Base-by-base conservation (phyloP, 2,113 vertebrate genomes). In the Prolemur simus region DNA sequence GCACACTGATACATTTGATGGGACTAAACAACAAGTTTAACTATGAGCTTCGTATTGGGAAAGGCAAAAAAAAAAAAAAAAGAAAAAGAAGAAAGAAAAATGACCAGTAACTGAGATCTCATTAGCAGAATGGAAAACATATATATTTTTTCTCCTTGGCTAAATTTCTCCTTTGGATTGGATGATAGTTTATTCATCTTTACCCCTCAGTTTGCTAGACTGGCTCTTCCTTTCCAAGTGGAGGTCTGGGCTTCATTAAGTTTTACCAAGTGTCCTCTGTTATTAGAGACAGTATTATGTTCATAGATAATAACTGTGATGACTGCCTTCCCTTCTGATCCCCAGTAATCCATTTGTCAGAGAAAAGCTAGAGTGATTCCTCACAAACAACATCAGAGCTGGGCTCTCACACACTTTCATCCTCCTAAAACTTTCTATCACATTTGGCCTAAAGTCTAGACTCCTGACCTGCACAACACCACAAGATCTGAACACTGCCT, bases 31-130 rank as follows among this genome's bases (percentile, higher is more conserved):
- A 25, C 56, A 88, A 91, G 20, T 76, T 54, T 69, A 80, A 93
- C n/a, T 78, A n/a, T n/a, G 80, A 87, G 63, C 42, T 95, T 97
- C 92, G 49, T 78, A 34, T 39, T 95, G 42, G 80, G 49, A 56
- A 88, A 86, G 83, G 45, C 9, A 63, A 74, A 83, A 85, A 74
- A 78, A 85, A 74, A 39, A 56, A 42, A 54, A 69, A 83, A 77
- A 74, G 21, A n/a, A 92, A 64, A 60, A 47, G 47, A 63, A 78
- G 82, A 74, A 39, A n/a, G n/a, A 91, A 66, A 63, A 47, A 56
- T 29, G 68, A 74, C 15, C 58, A 90, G 32, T 68, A 88, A 85
- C n/a, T n/a, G 27, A 85, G 47, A 34, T 68, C 23, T 94, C 34
- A 5, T 71, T 69, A 94, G 34, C 37, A 88, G 47, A 91, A 78